A percentile compares a stretch with the other conserved stretches of the same genome.
Evolutionary conservation across 2,797 vertebrate species (phyloP).

Genomic region (Macroramphosus scolopax): DNA sequence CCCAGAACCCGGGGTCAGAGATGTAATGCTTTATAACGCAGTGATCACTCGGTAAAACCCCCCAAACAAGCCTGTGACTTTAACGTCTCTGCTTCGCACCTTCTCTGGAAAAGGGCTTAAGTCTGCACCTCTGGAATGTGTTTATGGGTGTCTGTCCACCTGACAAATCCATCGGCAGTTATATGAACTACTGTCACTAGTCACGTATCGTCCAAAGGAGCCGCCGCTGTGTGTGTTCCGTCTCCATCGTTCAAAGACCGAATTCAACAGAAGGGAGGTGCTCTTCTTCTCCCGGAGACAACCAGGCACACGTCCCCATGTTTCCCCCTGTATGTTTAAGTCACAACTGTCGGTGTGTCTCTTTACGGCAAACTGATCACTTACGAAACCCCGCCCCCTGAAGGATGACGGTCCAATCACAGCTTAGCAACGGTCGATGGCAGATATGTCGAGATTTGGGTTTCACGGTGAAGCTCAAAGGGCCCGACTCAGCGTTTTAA

Average conservation of each 20-base stretch:
- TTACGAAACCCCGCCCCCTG: neutral
- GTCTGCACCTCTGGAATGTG: slow-evolving; percentile 65
- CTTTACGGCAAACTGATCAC: slow-evolving; percentile 2
- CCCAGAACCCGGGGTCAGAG: slow-evolving; percentile 60
- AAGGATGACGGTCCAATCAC: neutral
- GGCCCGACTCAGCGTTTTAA: too few relatives aligned
- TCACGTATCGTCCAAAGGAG: slow-evolving; percentile 64
- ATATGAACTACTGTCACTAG: slow-evolving; percentile 69
- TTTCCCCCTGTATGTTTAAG: slow-evolving; percentile 27
- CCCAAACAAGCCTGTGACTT: slow-evolving; percentile 61
- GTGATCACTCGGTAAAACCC: slow-evolving; percentile 49
- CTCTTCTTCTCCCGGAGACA: too few relatives aligned
- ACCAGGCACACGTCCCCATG: neutral
- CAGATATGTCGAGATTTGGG: neutral
- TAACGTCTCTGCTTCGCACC: slow-evolving; percentile 44
- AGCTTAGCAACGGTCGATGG: neutral
- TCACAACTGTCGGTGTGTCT: slow-evolving; percentile 8
- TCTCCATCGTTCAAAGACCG: slow-evolving; percentile 11
- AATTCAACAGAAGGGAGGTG: too few relatives aligned
- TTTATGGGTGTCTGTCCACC: slow-evolving; percentile 66
- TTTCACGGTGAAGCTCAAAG: too few relatives aligned
- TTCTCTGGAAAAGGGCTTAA: slow-evolving; percentile 64
- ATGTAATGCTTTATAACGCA: slow-evolving; percentile 71
- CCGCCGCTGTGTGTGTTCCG: slow-evolving; percentile 58
- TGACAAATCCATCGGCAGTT: slow-evolving; percentile 68